A percentile compares a stretch with the other conserved stretches of the same genome.
These are phyloP conservation scores for Venusia cambrica DNA, from an alignment of 2,888 invertebrate species.

Conservation along the genomic window DNA sequence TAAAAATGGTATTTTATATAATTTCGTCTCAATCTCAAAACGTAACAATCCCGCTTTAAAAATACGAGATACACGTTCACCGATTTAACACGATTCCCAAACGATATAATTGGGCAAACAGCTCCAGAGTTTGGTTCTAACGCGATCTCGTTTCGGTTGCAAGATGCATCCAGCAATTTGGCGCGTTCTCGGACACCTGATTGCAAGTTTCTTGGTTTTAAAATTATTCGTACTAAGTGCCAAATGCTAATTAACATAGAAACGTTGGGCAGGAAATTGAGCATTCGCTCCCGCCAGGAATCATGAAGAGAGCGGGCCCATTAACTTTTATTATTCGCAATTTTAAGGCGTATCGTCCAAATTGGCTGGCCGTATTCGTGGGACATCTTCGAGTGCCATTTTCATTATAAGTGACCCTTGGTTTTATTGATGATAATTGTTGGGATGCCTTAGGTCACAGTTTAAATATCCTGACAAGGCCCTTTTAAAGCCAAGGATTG, in stretches of 20 bases:
- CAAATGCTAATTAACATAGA: conserved; percentile 77
- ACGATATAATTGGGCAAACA: no score
- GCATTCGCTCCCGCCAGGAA: conserved; percentile 67
- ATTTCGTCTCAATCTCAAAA: no score
- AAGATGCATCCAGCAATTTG: conserved; percentile 16
- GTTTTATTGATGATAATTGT: conserved; percentile 23
- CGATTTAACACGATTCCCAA: no score
- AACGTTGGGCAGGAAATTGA: conserved; percentile 67
- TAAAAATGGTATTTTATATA: no score
- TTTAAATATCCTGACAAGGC: no score
- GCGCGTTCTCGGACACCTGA: conserved; percentile 17
- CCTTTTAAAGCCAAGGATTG: no score
- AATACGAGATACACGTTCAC: no score
- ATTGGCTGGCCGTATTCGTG: conserved; percentile 74
- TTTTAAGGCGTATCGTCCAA: conserved; percentile 75
- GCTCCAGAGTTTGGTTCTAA: no score
- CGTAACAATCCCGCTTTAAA: no score
- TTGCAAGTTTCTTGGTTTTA: conserved; percentile 44
- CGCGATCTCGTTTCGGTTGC: conserved; percentile 9
- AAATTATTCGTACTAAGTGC: conserved; percentile 71
- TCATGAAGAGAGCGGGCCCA: conserved; percentile 71
- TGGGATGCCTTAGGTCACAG: not conserved
- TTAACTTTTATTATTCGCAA: conserved; percentile 78
- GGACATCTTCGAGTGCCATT: conserved; percentile 57
- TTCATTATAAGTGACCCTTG: conserved; percentile 58